These are phyloP conservation scores for Hippasteria phrygiana DNA, from an alignment of 53 echinoderm and acorn worm species.

Conservation along the genomic window DNA sequence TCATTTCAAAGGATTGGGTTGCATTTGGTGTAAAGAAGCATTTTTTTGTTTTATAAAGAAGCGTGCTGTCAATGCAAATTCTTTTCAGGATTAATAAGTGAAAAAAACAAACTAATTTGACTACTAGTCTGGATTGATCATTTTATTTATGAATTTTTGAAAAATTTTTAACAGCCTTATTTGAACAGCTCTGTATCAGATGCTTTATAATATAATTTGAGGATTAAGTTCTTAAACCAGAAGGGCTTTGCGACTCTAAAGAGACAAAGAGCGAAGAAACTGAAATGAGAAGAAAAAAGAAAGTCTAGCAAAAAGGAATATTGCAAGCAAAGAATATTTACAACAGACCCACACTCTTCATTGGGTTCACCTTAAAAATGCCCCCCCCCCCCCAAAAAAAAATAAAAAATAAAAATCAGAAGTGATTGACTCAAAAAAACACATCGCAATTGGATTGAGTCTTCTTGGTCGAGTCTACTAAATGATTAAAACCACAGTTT, in stretches of 20 bases:
- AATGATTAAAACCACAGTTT: too few relatives aligned
- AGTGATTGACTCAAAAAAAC: too few relatives aligned
- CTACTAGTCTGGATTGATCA: too few relatives aligned
- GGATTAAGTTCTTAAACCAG: constrained; percentile 10
- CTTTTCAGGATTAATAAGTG: background rate
- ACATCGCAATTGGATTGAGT: too few relatives aligned
- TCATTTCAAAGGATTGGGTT: background rate
- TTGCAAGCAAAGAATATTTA: constrained; percentile 43
- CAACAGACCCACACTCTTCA: background rate
- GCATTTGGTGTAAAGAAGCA: background rate
- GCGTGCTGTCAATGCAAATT: background rate
- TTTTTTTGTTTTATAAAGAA: background rate
- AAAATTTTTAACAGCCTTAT: background rate
- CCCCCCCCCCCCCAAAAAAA: too few relatives aligned
- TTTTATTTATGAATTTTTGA: background rate
- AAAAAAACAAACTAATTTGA: background rate
- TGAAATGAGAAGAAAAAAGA: constrained; percentile 26
- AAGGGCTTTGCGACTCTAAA: constrained; percentile 42
- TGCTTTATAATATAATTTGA: background rate
- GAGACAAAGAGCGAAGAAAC: constrained; percentile 14
- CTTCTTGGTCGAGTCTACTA: too few relatives aligned
- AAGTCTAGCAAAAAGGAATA: constrained; percentile 36
- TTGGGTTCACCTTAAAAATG: too few relatives aligned
- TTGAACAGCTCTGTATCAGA: background rate
- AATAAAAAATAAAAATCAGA: too few relatives aligned